Percentiles rank a stretch among this genome's conserved stretches.
phyloP scores from a whole-genome alignment of 2,797 vertebrate genomes.

The Denticeps clupeoides region DNA sequence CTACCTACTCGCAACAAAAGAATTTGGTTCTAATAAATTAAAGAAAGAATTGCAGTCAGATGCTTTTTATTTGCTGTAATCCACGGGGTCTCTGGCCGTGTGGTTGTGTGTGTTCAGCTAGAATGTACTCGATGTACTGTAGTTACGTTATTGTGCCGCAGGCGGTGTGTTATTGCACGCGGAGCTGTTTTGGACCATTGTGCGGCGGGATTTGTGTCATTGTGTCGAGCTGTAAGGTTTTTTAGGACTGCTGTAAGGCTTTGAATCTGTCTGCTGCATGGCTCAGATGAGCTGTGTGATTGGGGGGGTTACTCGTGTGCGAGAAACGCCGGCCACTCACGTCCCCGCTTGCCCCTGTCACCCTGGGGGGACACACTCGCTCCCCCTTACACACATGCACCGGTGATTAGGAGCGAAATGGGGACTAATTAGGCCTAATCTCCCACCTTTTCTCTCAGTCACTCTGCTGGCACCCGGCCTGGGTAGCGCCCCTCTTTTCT shows the following conservation, averaged over 20 bases:
- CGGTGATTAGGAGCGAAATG: too few species aligned
- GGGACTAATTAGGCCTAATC: slow-evolving; percentile 32
- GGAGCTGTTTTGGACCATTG: too few species aligned
- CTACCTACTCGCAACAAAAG: too few species aligned
- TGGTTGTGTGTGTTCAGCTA: not conserved
- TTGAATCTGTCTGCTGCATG: too few species aligned
- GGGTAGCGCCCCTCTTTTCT: not conserved
- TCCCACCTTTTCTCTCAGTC: slow-evolving; percentile 10
- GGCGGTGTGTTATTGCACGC: not conserved
- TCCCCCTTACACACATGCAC: not conserved
- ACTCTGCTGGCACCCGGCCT: slow-evolving; percentile 3
- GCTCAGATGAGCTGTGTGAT: slow-evolving; percentile 26
- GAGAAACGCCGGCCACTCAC: slow-evolving; percentile 21
- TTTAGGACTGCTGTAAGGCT: too few species aligned
- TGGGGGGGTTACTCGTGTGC: slow-evolving; percentile 22
- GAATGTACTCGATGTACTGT: slow-evolving; percentile 2
- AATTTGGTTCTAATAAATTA: too few species aligned
- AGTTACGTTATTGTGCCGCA: slow-evolving; percentile 11
- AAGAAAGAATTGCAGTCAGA: too few species aligned
- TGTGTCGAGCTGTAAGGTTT: too few species aligned
- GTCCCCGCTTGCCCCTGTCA: slow-evolving; percentile 4
- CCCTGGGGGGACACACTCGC: not conserved
- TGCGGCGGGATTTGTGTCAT: too few species aligned
- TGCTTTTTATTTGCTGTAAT: too few species aligned
- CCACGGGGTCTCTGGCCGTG: too few species aligned